Evolutionary conservation across 2,797 vertebrate genomes (phyloP).

Genomic region (Emys orbicularis): DNA sequence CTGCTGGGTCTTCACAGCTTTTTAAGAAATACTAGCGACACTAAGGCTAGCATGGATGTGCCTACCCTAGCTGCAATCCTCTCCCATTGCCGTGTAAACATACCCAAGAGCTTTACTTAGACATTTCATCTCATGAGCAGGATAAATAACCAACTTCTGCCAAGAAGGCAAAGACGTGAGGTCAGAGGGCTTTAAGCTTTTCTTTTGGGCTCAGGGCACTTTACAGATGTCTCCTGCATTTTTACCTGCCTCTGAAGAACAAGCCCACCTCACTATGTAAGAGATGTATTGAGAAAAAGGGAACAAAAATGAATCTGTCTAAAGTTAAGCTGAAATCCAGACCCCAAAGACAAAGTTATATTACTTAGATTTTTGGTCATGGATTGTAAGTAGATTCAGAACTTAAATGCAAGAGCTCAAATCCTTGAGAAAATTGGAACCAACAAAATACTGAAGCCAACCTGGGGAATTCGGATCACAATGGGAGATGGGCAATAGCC

Average conservation of each 20-base stretch:
- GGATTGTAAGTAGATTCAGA: neutral
- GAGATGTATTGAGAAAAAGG: neutral
- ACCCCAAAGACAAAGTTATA: neutral
- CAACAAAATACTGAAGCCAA: too few relatives aligned
- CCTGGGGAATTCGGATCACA: too few relatives aligned
- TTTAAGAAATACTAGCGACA: neutral
- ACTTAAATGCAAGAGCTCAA: neutral
- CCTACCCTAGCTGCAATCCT: neutral
- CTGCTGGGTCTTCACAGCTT: too few relatives aligned
- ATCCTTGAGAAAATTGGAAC: neutral
- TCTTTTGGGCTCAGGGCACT: neutral
- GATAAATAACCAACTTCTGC: neutral
- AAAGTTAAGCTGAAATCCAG: neutral
- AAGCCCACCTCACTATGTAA: neutral
- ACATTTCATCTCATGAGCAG: neutral
- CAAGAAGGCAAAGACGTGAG: neutral
- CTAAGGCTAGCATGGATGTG: neutral
- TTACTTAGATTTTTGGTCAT: neutral
- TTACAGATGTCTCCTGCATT: neutral
- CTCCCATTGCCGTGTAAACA: neutral
- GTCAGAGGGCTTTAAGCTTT: neutral
- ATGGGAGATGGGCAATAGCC: too few relatives aligned
- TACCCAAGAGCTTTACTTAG: neutral
- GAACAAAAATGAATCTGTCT: neutral
- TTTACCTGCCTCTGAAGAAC: rapidly evolving